Conservation (phyloP, 2,888 invertebrate species). For the Cosmia pyralina region DNA sequence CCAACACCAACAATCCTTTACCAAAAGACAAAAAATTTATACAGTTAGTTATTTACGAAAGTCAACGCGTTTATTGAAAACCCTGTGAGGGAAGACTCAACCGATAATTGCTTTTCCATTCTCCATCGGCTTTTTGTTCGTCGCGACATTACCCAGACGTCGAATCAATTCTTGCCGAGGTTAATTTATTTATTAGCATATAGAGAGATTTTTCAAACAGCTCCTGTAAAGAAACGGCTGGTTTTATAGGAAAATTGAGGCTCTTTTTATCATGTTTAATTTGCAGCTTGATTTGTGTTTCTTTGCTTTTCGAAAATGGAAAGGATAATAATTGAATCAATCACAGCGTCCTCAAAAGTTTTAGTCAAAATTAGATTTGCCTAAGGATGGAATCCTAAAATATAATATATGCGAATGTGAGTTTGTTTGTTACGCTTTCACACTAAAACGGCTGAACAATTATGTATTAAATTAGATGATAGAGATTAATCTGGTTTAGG, state of each 20-base stretch:
- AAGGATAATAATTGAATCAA: slow-evolving; percentile 40
- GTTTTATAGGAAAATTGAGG: slow-evolving; percentile 60
- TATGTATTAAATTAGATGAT: no score
- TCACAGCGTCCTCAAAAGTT: background rate
- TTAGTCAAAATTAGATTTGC: background rate
- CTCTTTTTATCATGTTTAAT: slow-evolving; percentile 55
- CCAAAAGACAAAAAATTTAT: slow-evolving; percentile 40
- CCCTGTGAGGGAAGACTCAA: slow-evolving; percentile 63
- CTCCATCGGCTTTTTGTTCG: slow-evolving; percentile 73
- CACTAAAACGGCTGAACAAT: no score
- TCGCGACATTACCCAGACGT: slow-evolving; percentile 76
- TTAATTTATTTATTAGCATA: slow-evolving; percentile 86
- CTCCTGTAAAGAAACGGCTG: slow-evolving; percentile 59
- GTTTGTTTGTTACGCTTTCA: no score
- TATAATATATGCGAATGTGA: no score
- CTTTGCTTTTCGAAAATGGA: slow-evolving; percentile 19
- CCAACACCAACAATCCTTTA: slow-evolving; percentile 25
- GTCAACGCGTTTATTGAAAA: slow-evolving; percentile 71
- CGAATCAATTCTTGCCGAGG: slow-evolving; percentile 79
- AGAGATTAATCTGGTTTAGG: no score
- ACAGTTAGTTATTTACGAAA: slow-evolving; percentile 58
- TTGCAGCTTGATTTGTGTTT: slow-evolving; percentile 43
- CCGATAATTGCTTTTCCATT: slow-evolving; percentile 82
- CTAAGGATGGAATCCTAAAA: background rate
- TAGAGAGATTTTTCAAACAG: slow-evolving; percentile 78